Base-by-base conservation (phyloP, 2,888 invertebrate genomes). In the Hermodice carunculata region DNA sequence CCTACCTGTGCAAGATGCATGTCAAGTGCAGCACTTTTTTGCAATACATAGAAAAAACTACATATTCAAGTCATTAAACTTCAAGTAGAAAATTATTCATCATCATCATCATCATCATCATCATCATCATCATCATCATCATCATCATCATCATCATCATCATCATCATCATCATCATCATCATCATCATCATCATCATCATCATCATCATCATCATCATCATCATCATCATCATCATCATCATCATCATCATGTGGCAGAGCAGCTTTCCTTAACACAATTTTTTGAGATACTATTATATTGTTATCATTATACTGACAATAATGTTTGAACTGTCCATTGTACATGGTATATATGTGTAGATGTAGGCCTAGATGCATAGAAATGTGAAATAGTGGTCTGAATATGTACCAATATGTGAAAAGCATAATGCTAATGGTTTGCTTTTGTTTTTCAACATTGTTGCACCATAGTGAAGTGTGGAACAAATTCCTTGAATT, bases 401-500 rank as follows among this genome's bases (percentile, higher is more conserved):
- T 17, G 40, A 14, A 17, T 37, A 37, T 37, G 40, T 37, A 11
- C 40, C 40, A 37, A 17, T 17, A 17, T 17, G 17, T 37, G 40
- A 14, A 17, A 17, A 37, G 40, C 11, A 22, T 8, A 46, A 46
- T 14, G 14, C 8, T 19, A 22, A 17, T 11, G 19, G 17, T n/a
- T 31, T 52, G 8, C 11, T 19, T 17, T 46, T 46, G 28, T 52
- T 19, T 26, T 29, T 56, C 26, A 26, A 26, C 46, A 22, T 1
- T 14, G 11, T 52, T 62, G 51, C 64, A 58, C 77, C 87, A 57
- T 84, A 93, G 93, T 6, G 97, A 98, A 82, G 96, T 99, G 63
- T 99, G 99, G 99, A 98, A 98, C 88, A 89, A 94, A 67, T 99
- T 99, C 85, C 88, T 99, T 74, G 97, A 99, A 85, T 99, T 99